Evolutionary conservation across 1,140 invertebrate genomes (phyloP).

Genomic region (Probaryconus sp.): DNA sequence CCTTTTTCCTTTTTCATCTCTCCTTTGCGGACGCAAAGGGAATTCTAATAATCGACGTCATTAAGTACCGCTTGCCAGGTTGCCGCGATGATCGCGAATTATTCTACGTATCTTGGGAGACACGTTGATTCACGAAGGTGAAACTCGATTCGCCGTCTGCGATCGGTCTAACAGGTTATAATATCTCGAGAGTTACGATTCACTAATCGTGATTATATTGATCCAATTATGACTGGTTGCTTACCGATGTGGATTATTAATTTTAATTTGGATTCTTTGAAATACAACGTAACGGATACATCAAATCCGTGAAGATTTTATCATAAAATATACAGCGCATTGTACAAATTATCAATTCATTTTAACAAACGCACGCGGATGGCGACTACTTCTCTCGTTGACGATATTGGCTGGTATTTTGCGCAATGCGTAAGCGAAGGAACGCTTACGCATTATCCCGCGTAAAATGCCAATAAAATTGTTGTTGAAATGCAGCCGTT

Average conservation of each 20-base stretch:
- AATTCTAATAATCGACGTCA: constrained; percentile 54
- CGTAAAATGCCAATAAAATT: constrained; percentile 67
- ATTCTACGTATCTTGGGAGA: constrained; percentile 22
- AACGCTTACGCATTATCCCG: constrained; percentile 54
- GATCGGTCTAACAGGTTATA: constrained; percentile 57
- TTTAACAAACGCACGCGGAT: constrained; percentile 14
- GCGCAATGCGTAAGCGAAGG: constrained; percentile 48
- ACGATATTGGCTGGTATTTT: constrained; percentile 55
- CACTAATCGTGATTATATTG: constrained; percentile 50
- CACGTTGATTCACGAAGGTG: constrained; percentile 19
- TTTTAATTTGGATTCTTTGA: no score
- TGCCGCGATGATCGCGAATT: constrained; percentile 23
- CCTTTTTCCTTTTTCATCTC: constrained; percentile 25
- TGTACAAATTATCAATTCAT: constrained; percentile 14
- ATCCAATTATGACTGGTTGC: constrained; percentile 44
- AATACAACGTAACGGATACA: no score
- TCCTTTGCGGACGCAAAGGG: constrained; percentile 27
- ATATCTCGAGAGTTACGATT: constrained; percentile 47
- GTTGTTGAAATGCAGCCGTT: constrained; percentile 46
- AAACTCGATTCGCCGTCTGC: constrained; percentile 41
- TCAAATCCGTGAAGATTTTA: no score
- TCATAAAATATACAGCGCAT: background rate
- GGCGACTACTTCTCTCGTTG: constrained; percentile 33
- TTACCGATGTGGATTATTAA: background rate
- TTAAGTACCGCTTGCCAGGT: constrained; percentile 21